phyloP scores from a whole-genome alignment of 2,113 vertebrate species.

The Ammodytes dubius region DNA sequence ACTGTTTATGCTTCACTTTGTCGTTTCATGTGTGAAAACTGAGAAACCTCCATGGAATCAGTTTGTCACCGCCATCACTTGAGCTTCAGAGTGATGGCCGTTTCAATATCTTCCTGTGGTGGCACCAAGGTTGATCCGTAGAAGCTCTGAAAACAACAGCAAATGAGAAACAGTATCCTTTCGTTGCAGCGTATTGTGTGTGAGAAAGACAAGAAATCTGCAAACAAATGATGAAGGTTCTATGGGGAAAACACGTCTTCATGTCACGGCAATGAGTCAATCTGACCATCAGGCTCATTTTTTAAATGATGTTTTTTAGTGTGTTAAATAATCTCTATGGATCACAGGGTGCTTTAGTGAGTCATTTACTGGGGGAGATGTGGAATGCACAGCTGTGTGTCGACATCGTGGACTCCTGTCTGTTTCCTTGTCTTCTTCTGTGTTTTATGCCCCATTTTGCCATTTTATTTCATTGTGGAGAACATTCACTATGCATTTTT shows the following conservation, averaged over 20 bases:
- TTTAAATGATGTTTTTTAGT: not conserved
- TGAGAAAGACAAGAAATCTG: not conserved
- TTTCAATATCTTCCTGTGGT: not conserved
- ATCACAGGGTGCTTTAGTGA: conserved; percentile 22
- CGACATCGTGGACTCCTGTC: conserved; percentile 21
- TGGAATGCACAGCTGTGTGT: conserved; percentile 64
- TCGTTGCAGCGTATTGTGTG: not conserved
- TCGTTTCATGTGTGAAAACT: conserved; percentile 68
- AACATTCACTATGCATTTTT: conserved; percentile 27
- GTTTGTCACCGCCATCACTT: conserved; percentile 39
- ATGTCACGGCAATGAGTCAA: not conserved
- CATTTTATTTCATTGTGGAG: not conserved
- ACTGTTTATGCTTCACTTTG: conserved; percentile 41
- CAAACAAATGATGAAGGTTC: not conserved
- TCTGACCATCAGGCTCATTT: not conserved
- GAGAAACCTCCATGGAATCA: conserved; percentile 52
- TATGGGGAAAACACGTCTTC: not conserved
- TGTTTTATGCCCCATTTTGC: conserved; percentile 25
- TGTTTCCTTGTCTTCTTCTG: conserved; percentile 14
- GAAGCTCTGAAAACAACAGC: conserved; percentile 16
- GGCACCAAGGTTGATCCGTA: conserved; percentile 20
- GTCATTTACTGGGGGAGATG: conserved; percentile 13
- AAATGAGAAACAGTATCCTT: not conserved
- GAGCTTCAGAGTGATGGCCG: conserved; percentile 1
- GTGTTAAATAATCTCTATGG: conserved; percentile 3